Evolutionary conservation across 2,113 vertebrate species (phyloP).

Genomic region (Malaclemys terrapin): DNA sequence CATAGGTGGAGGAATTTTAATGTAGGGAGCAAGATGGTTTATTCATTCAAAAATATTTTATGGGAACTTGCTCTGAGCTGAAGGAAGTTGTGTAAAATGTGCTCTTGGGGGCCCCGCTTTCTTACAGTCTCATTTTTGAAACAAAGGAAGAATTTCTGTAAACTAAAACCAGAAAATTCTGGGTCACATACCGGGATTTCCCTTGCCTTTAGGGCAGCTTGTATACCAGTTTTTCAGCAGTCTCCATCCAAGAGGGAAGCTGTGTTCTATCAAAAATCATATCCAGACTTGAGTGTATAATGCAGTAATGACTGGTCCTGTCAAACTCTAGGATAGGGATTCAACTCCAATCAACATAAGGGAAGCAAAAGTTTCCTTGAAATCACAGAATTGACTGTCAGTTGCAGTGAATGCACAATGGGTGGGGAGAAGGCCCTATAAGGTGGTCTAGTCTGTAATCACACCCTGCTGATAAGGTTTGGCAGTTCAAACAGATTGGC

Average conservation of each 20-base stretch:
- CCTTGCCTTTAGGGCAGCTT: slow-evolving; percentile 12
- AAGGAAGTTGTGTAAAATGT: slow-evolving; percentile 62
- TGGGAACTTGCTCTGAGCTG: slow-evolving; percentile 56
- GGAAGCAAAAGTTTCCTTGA: slow-evolving; percentile 39
- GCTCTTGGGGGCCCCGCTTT: slow-evolving; percentile 53
- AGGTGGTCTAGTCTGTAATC: slow-evolving; percentile 61
- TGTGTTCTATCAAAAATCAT: background rate
- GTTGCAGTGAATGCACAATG: slow-evolving; percentile 19
- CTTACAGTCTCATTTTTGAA: slow-evolving; percentile 53
- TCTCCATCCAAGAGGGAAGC: background rate
- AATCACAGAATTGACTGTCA: background rate
- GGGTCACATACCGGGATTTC: slow-evolving; percentile 37
- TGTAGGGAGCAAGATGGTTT: slow-evolving; percentile 48
- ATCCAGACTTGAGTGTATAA: background rate
- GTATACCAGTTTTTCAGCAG: background rate
- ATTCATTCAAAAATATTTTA: slow-evolving; percentile 72
- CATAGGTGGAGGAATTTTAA: slow-evolving; percentile 68
- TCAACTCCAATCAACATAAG: slow-evolving; percentile 32
- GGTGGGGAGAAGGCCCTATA: slow-evolving; percentile 1
- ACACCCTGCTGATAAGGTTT: slow-evolving; percentile 54
- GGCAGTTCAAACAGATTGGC: slow-evolving; percentile 55
- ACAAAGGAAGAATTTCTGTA: slow-evolving; percentile 61
- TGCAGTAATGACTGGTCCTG: slow-evolving; percentile 28
- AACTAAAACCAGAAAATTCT: slow-evolving; percentile 60
- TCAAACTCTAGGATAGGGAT: slow-evolving; percentile 35